These are phyloP conservation scores for Brachyptera putata DNA, from an alignment of 2,888 invertebrate species.

Conservation along the genomic window DNA sequence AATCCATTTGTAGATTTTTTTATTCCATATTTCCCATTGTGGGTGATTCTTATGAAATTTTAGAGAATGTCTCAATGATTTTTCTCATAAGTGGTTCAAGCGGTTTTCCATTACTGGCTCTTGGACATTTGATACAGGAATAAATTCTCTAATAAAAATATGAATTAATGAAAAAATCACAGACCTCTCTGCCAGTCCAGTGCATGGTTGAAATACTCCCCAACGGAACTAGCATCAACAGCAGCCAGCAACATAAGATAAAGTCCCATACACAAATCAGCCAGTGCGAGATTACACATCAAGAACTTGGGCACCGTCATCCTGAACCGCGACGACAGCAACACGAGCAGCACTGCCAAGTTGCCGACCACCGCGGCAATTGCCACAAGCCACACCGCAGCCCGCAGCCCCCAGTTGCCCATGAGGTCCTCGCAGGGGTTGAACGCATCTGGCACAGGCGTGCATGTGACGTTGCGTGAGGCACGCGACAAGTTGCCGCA, in stretches of 20 bases:
- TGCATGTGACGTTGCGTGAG: constrained; percentile 45
- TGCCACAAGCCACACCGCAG: constrained; percentile 58
- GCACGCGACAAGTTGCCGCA: constrained; percentile 36
- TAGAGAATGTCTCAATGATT: too few species aligned
- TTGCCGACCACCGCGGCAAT: constrained; percentile 62
- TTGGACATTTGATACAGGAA: too few species aligned
- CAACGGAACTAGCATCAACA: constrained; percentile 58
- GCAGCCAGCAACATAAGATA: constrained; percentile 59
- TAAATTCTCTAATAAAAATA: too few species aligned
- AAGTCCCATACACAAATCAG: constrained; percentile 63
- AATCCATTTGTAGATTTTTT: too few species aligned
- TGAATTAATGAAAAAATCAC: background rate
- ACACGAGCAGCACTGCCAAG: constrained; percentile 58
- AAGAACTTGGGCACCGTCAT: constrained; percentile 55
- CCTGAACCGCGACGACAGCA: constrained; percentile 49
- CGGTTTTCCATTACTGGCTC: too few species aligned
- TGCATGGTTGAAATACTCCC: constrained; percentile 62
- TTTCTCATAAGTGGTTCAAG: too few species aligned
- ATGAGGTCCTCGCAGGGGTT: constrained; percentile 64
- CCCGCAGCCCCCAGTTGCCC: constrained; percentile 53
- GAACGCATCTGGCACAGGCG: constrained; percentile 57
- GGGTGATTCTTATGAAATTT: too few species aligned
- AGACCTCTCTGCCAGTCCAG: constrained; percentile 63
- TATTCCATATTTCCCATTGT: too few species aligned
- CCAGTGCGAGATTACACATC: constrained; percentile 63